Evolutionary conservation across 2,888 invertebrate species (phyloP).

Genomic region (Dryadula phaetusa): DNA sequence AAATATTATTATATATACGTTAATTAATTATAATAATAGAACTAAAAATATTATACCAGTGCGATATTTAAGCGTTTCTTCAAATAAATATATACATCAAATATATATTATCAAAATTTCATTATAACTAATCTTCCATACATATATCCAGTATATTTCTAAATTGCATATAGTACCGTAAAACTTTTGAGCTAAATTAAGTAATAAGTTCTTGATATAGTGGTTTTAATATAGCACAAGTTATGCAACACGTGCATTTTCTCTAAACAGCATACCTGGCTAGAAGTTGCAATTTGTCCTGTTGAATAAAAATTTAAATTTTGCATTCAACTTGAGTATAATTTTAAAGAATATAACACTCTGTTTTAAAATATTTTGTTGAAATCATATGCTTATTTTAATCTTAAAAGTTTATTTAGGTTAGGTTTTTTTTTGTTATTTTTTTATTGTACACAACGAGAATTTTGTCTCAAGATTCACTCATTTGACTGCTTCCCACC

Average conservation of each 20-base stretch:
- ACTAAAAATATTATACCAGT: too few relatives aligned
- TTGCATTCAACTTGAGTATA: not conserved
- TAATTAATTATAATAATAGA: too few relatives aligned
- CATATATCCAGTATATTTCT: not conserved
- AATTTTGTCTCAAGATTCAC: too few relatives aligned
- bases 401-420: too few relatives aligned
- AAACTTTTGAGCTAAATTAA: conserved; percentile 45
- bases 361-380: not conserved
- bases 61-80: too few relatives aligned
- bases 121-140: not conserved
- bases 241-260: conserved; percentile 63
- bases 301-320: conserved; percentile 21
- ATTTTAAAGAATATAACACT: not conserved
- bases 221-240: conserved; percentile 61
- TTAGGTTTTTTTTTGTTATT: too few relatives aligned
- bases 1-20: too few relatives aligned
- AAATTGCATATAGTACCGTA: not conserved
- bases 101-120: not conserved
- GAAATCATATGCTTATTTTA: too few relatives aligned
- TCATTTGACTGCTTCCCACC: too few relatives aligned
- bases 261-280: conserved; percentile 61
- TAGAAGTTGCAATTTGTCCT: conserved; percentile 59
- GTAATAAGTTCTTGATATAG: conserved; percentile 52
- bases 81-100: too few relatives aligned
- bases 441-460: too few relatives aligned